phyloP scores from a whole-genome alignment of 2,113 vertebrate genomes.

The Athene cunicularia region DNA sequence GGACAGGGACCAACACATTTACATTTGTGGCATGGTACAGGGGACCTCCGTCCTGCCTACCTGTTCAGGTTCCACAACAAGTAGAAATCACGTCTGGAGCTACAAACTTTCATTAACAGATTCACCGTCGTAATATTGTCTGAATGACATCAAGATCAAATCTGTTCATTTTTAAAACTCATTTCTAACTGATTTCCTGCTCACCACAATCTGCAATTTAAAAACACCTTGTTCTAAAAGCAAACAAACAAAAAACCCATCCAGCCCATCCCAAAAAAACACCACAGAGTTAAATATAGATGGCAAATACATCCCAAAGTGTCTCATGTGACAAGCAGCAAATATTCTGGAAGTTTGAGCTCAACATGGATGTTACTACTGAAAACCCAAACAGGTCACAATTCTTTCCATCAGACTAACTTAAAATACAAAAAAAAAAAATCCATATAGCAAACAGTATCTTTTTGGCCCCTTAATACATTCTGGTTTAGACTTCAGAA shows the following conservation, averaged over 20 bases:
- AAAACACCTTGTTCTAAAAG: neutral
- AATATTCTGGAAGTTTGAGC: neutral
- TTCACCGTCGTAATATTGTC: neutral
- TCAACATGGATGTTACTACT: neutral
- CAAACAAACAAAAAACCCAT: neutral
- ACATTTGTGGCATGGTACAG: neutral
- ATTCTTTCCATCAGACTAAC: neutral
- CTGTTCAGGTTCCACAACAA: neutral
- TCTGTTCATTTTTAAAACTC: neutral
- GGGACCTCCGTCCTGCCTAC: neutral
- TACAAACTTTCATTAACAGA: neutral
- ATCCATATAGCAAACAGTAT: neutral
- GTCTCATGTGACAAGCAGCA: neutral
- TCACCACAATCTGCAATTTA: neutral
- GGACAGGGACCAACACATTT: neutral
- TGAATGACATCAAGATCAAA: neutral
- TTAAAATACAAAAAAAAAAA: neutral
- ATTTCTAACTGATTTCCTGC: neutral
- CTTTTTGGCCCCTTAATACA: neutral
- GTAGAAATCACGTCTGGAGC: neutral
- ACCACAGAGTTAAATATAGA: neutral
- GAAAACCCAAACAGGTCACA: neutral
- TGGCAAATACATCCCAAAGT: neutral
- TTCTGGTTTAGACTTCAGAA: neutral
- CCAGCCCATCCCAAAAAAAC: neutral